phyloP scores from a whole-genome alignment of 2,797 vertebrate genomes.

The Melopsittacus undulatus region DNA sequence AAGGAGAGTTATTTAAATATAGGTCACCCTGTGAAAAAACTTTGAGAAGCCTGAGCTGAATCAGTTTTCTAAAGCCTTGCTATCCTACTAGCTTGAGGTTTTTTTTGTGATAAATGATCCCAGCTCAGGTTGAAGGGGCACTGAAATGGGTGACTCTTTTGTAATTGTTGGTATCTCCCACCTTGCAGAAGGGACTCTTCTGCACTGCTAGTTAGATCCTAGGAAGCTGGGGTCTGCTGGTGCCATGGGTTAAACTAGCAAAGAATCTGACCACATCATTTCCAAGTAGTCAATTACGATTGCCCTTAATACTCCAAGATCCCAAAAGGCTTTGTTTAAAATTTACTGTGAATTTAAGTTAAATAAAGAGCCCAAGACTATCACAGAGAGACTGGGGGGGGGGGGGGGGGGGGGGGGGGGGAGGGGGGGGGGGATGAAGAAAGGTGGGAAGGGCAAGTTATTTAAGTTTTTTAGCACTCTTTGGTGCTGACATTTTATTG shows the following conservation, averaged over 20 bases:
- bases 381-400: background rate
- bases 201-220: too few species aligned
- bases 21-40: background rate
- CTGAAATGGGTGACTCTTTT: background rate
- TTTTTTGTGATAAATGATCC: background rate
- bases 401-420: too few species aligned
- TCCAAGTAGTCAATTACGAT: background rate
- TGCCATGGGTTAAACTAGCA: background rate
- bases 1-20: background rate
- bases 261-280: background rate
- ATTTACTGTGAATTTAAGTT: background rate
- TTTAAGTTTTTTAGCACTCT: background rate
- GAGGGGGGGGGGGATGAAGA: background rate
- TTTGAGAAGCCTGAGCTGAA: background rate
- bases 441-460: background rate
- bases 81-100: fast-evolving
- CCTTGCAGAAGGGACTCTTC: background rate
- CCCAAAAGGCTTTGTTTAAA: background rate
- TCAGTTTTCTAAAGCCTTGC: background rate
- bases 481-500: fast-evolving
- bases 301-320: background rate
- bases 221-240: background rate
- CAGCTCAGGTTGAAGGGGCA: background rate
- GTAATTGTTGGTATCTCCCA: background rate
- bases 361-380: background rate